Evolutionary conservation across 2,797 vertebrate genomes (phyloP).

Genomic region (Tokudaia tokunoshimensis): DNA sequence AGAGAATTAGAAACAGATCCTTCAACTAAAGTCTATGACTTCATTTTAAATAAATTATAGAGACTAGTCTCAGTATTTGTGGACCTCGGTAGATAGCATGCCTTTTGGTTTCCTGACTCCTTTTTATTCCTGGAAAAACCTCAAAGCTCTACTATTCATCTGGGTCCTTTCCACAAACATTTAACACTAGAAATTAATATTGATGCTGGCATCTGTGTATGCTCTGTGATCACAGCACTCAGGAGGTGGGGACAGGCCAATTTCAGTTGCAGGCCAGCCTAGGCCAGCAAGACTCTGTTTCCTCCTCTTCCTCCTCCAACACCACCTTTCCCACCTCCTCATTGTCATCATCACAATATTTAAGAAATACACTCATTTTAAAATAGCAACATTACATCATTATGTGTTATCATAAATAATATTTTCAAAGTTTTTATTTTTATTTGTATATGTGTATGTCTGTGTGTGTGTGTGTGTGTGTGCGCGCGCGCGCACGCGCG

Average conservation of each 20-base stretch:
- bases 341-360: not conserved
- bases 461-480: not conserved
- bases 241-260: not conserved
- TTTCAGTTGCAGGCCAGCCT: not conserved
- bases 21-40: not conserved
- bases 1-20: not conserved
- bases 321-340: no score
- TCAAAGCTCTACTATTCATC: not conserved
- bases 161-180: not conserved
- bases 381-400: not conserved
- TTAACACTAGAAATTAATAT: constrained; percentile 16
- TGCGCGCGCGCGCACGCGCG: not conserved
- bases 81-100: not conserved
- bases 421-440: not conserved
- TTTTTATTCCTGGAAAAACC: not conserved
- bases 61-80: not conserved
- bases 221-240: not conserved
- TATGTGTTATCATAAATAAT: constrained; percentile 6
- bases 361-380: constrained; percentile 20
- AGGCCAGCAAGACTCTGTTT: not conserved
- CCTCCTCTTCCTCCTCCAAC: not conserved
- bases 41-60: constrained; percentile 13
- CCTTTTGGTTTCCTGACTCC: not conserved
- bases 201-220: not conserved
- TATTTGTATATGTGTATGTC: not conserved